These are phyloP conservation scores for Neodiprion lecontei DNA, from an alignment of 1,140 invertebrate species.

Conservation along the genomic window DNA sequence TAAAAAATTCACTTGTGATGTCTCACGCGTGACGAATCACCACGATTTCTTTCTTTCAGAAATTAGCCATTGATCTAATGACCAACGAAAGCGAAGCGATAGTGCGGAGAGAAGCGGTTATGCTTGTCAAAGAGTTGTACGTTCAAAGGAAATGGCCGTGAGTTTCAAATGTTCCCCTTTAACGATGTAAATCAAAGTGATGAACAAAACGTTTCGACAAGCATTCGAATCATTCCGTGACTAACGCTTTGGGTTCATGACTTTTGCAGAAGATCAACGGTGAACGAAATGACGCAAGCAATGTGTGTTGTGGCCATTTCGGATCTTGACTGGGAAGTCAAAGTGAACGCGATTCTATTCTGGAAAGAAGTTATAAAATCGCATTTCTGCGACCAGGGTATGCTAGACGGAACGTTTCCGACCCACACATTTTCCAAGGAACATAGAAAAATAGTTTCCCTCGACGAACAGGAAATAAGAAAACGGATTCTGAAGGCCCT, in stretches of 20 bases:
- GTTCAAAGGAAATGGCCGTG: slow-evolving; percentile 68
- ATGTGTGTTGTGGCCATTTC: slow-evolving; percentile 70
- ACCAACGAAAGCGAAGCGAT: slow-evolving; percentile 76
- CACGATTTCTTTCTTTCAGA: slow-evolving; percentile 57
- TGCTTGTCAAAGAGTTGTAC: slow-evolving; percentile 71
- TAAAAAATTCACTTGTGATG: background rate
- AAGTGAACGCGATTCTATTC: slow-evolving; percentile 72
- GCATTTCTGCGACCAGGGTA: slow-evolving; percentile 74
- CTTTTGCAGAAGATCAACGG: slow-evolving; percentile 40
- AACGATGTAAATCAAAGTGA: too few relatives aligned
- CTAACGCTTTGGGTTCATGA: slow-evolving; percentile 14
- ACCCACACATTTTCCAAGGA: slow-evolving; percentile 80
- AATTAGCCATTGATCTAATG: slow-evolving; percentile 68
- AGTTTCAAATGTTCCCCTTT: slow-evolving; percentile 30
- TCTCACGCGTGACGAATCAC: background rate
- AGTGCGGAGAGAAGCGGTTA: slow-evolving; percentile 74
- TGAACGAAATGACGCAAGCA: slow-evolving; percentile 50
- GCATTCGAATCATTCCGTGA: background rate
- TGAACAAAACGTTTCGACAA: too few relatives aligned
- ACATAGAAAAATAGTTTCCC: slow-evolving; percentile 75
- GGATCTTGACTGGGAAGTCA: slow-evolving; percentile 83
- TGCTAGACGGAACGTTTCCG: slow-evolving; percentile 80
- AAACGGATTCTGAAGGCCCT: slow-evolving; percentile 70
- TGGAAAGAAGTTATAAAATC: slow-evolving; percentile 75
- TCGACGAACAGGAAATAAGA: slow-evolving; percentile 73